A percentile compares a stretch with the other conserved stretches of the same genome.
These are phyloP conservation scores for Euphonia xanthogaster DNA, from an alignment of 2,797 vertebrate species.

Conservation along the genomic window DNA sequence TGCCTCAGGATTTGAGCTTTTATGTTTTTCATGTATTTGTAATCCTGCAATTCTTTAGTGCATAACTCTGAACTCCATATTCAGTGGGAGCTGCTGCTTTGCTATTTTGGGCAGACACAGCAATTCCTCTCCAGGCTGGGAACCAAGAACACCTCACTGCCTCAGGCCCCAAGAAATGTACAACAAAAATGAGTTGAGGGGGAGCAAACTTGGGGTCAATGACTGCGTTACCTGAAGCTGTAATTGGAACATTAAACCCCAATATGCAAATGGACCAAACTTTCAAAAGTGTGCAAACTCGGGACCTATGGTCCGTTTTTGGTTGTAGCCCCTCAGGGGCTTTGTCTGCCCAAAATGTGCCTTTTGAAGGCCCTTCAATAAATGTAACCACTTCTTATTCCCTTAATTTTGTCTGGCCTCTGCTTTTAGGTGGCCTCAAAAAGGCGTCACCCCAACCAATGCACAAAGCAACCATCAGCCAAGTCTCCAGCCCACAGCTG, in stretches of 20 bases:
- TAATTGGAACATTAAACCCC: not conserved
- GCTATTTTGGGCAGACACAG: not conserved
- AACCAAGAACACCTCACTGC: not conserved
- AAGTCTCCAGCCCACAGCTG: not conserved
- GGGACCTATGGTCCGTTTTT: rapidly evolving
- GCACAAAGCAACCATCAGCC: no score
- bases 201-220: not conserved
- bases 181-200: not conserved
- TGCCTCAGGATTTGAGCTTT: not conserved
- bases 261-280: not conserved
- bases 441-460: not conserved
- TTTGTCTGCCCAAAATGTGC: not conserved
- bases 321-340: no score
- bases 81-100: rapidly evolving
- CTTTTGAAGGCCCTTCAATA: not conserved
- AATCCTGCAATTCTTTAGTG: not conserved
- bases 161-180: not conserved
- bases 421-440: not conserved
- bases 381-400: not conserved
- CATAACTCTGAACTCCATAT: rapidly evolving
- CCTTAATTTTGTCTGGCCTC: not conserved
- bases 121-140: not conserved
- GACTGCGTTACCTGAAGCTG: not conserved
- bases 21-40: not conserved
- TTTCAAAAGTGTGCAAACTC: not conserved